Base-by-base conservation (phyloP, 2,113 vertebrate genomes). In the Gymnarchus niloticus region DNA sequence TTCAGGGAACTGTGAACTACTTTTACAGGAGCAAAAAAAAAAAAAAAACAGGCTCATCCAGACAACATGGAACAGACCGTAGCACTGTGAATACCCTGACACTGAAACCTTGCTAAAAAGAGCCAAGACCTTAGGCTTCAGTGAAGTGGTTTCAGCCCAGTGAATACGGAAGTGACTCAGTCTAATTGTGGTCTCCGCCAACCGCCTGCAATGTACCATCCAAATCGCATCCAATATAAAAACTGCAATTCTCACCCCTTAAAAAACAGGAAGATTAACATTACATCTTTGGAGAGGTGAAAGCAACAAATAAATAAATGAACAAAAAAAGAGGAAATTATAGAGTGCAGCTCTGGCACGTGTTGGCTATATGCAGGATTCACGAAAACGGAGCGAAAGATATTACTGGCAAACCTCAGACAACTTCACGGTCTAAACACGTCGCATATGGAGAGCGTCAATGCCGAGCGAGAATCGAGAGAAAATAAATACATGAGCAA, bases 111-210 rank as follows among this genome's bases (percentile, higher is more conserved):
- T 2, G 1, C 12, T n/a, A 17, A 73, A 73, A 41, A 73, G 33
- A 14, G 65, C 14, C 65, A 37, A 10, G 19, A 33, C 33, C 28
- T 69, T 25, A 69, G 65, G 65, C 28, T 37, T 41, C 41, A 37
- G 28, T 73, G 65, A 73, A 73, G 65, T 73, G 65, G 65, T 73
- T 73, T 73, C 65, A 73, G 37, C 65, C 65, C 65, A 37, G 14
- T 6, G 33, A 73, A 28, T 33, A 6, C 65, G 41, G 28, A 73
- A 33, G 65, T 73, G 65, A 73, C 37, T 73, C 65, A 73, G 65
- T 73, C 65, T 73, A 73, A 73, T 73, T 73, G 65, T 19, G 65
- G 33, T 73, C 65, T 73, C 41, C 65, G 41, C 65, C 65, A 41
- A 33, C 33, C 41, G 19, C 65, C 65, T 73, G 65, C 65, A 73